phyloP scores from a whole-genome alignment of 2,888 invertebrate species.

The Chrysomela aeneicollis region DNA sequence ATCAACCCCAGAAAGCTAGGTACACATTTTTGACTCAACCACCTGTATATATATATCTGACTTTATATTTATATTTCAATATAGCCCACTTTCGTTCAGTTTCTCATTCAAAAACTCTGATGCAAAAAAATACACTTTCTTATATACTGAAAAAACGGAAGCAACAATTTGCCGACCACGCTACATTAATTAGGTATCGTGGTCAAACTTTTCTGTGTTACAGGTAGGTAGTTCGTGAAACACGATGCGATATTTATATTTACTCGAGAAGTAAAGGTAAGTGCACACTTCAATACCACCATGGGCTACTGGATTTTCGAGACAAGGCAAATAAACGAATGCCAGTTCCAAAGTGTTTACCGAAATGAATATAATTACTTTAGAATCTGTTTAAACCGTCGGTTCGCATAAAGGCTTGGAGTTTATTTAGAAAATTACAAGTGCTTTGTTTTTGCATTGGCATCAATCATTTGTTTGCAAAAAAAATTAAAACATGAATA shows the following conservation, averaged over 20 bases:
- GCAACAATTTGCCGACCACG: neutral
- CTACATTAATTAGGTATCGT: neutral
- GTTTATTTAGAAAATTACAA: neutral
- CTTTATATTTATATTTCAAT: no score
- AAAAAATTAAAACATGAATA: no score
- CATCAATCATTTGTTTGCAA: neutral
- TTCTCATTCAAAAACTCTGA: no score
- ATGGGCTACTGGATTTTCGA: constrained; percentile 33
- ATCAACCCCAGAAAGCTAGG: no score
- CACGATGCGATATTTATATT: constrained; percentile 16
- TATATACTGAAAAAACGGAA: neutral
- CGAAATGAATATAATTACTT: constrained; percentile 22
- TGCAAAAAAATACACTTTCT: no score
- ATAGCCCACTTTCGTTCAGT: no score
- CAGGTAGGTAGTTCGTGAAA: constrained; percentile 1
- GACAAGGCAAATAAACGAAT: constrained; percentile 22
- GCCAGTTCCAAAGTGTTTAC: constrained; percentile 19
- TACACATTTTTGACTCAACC: no score
- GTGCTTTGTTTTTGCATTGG: neutral
- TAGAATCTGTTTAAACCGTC: constrained; percentile 13
- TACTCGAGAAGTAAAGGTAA: constrained; percentile 8
- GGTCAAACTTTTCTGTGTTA: neutral
- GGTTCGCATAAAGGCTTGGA: neutral
- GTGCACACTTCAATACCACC: constrained; percentile 21
- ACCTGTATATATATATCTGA: no score